These are phyloP conservation scores for Thumatha senex DNA, from an alignment of 2,888 invertebrate genomes.

Conservation along the genomic window DNA sequence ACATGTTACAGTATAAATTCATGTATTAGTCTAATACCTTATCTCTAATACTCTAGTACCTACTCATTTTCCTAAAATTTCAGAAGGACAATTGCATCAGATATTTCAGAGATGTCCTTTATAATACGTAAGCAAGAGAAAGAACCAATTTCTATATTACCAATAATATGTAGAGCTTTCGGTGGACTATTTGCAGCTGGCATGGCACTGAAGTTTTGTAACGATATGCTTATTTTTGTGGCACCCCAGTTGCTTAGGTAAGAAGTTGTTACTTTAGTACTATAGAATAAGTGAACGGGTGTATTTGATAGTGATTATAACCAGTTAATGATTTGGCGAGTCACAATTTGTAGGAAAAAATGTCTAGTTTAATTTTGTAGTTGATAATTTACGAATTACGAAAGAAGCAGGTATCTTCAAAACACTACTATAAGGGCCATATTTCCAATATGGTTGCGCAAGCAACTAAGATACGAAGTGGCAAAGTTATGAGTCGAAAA, in stretches of 20 bases:
- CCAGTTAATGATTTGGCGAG: too few species aligned
- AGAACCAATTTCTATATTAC: background rate
- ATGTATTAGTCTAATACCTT: background rate
- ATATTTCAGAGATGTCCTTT: constrained; percentile 90
- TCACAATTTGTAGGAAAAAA: too few species aligned
- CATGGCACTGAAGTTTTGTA: background rate
- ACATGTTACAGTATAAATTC: too few species aligned
- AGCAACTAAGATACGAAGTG: too few species aligned
- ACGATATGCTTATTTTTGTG: background rate
- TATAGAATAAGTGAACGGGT: too few species aligned
- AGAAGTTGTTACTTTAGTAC: background rate
- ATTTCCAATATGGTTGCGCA: too few species aligned
- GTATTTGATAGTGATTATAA: too few species aligned
- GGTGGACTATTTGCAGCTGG: constrained; percentile 66
- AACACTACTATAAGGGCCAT: too few species aligned
- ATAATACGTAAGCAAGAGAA: background rate
- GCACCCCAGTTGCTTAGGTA: constrained; percentile 3
- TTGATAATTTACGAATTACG: too few species aligned
- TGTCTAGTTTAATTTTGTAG: too few species aligned
- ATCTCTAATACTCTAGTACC: background rate
- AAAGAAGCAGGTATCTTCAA: too few species aligned
- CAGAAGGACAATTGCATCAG: background rate
- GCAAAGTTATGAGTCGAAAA: too few species aligned
- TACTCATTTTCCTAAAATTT: background rate
- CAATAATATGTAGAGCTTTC: constrained; percentile 1